Percentiles rank a stretch among this genome's conserved stretches.
Evolutionary conservation across 2,797 vertebrate genomes (phyloP).

Genomic region (Pelochelys cantorii): DNA sequence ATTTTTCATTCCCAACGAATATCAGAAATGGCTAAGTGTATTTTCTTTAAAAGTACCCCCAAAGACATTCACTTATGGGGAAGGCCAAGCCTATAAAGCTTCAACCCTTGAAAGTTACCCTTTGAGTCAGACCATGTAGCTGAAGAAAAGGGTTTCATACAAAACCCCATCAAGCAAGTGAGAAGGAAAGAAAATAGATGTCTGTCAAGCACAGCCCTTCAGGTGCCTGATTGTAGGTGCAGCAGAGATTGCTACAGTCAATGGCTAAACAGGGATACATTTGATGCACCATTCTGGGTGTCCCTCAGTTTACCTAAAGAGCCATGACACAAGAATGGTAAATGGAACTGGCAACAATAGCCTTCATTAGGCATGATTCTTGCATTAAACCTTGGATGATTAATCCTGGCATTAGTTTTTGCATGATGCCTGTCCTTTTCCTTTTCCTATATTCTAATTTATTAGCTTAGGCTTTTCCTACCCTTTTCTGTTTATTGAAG

Average conservation of each 20-base stretch:
- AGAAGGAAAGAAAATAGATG: not conserved
- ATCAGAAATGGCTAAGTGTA: not conserved
- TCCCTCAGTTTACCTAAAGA: not conserved
- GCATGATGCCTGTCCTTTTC: slow-evolving; percentile 11
- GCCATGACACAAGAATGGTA: not conserved
- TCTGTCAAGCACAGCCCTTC: not conserved
- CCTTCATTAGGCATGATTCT: slow-evolving; percentile 3
- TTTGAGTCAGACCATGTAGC: not conserved
- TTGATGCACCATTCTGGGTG: not conserved
- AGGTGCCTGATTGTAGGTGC: not conserved
- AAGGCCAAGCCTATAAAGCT: not conserved
- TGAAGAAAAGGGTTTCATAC: not conserved
- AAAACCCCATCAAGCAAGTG: not conserved
- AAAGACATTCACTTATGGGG: not conserved
- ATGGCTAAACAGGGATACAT: not conserved
- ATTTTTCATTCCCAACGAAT: not conserved
- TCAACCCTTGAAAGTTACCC: not conserved
- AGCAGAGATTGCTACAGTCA: not conserved
- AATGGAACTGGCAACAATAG: not conserved
- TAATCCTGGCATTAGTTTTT: slow-evolving; percentile 1
- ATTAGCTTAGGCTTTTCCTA: not conserved
- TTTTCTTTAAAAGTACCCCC: not conserved
- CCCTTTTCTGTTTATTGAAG: not conserved
- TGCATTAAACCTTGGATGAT: not conserved
- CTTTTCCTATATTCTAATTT: not conserved